Evolutionary conservation across 2,113 vertebrate species (phyloP).

Genomic region (Rhodinocichla rosea): DNA sequence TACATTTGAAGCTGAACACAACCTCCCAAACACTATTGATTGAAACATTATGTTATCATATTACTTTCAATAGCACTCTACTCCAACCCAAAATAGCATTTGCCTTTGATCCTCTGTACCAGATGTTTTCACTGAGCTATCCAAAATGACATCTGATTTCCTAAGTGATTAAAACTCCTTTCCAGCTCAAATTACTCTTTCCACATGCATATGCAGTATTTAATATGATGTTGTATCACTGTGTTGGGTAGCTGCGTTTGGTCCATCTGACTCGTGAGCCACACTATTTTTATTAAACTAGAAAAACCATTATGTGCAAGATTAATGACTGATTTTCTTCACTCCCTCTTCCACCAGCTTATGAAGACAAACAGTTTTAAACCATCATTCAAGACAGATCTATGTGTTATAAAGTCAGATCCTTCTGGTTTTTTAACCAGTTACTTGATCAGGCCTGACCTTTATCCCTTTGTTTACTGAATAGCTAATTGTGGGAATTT

Average conservation of each 20-base stretch:
- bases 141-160: slow-evolving; percentile 27
- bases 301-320: not conserved
- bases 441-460: not conserved
- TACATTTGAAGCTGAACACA: not conserved
- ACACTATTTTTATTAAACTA: not conserved
- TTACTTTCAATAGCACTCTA: slow-evolving; percentile 6
- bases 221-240: not conserved
- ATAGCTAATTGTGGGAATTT: not conserved
- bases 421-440: not conserved
- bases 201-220: not conserved
- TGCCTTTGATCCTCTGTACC: slow-evolving; percentile 2
- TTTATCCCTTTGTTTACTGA: not conserved
- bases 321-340: not conserved
- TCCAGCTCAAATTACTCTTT: not conserved
- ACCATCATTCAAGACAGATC: not conserved
- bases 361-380: not conserved
- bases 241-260: not conserved
- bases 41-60: slow-evolving; percentile 19
- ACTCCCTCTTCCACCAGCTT: not conserved
- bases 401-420: not conserved
- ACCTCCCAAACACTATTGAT: not conserved
- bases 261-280: not conserved
- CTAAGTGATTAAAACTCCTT: slow-evolving; percentile 1
- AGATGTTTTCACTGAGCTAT: slow-evolving; percentile 30
- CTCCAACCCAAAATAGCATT: slow-evolving; percentile 6